Base-by-base conservation (phyloP, 2,888 invertebrate species). In the Ochlodes sylvanus region DNA sequence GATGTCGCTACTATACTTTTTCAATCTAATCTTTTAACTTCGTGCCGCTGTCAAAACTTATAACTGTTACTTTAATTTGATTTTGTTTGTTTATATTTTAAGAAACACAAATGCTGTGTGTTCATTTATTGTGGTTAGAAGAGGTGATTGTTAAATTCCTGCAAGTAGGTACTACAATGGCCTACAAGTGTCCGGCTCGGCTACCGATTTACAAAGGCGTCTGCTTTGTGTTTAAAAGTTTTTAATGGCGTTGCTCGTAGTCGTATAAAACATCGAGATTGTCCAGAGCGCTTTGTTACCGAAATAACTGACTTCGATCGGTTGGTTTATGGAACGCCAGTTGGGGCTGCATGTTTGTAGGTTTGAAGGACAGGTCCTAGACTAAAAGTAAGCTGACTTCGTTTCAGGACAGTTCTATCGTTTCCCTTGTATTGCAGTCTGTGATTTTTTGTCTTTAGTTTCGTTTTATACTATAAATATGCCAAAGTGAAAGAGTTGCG, bases 251-350 rank as follows among this genome's bases (percentile, higher is more conserved):
- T 42, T 60, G 32, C 65, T 17, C 27, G 54, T 75, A 70, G 76
- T 75, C 75, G 71, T 74, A 75, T 80, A 77, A 80, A 79, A 78
- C 77, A 70, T 75, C 71, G 79, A 79, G 73, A 74, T 70, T 74
- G 74, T 76, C 77, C 79, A 80, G 79, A 79, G 64, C 72, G 75
- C 74, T 74, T 78, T 77, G 78, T 79, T 78, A 77, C 75, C 65
- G 70, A 77, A 78, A 79, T 79, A 79, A 67, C 66, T 61, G 60
- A 54, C 60, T 66, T 61, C 66, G 60, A 66, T 66, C 66, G 60
- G 34, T 7, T 17, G 58, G 41, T 66, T 66, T 66, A 66, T 66
- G 66, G 66, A 60, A 61, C 66, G 66, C 54, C 17, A 42, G 54
- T 66, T 42, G 66, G 66, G 32, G 9, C 14, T 17, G 7, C 32